phyloP scores from a whole-genome alignment of 2,113 vertebrate species.

The Ageneiosus marmoratus region DNA sequence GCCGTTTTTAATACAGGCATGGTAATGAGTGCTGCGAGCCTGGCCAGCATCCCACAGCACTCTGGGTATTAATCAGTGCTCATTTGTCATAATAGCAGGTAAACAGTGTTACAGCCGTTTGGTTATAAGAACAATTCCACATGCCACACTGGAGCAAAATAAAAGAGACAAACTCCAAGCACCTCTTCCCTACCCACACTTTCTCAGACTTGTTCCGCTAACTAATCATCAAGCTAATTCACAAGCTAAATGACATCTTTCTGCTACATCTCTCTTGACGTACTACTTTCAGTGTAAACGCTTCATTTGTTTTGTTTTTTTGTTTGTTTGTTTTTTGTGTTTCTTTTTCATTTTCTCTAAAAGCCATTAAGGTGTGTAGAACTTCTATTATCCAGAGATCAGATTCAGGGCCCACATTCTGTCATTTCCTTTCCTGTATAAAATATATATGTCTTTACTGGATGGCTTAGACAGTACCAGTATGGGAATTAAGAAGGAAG shows the following conservation, averaged over 20 bases:
- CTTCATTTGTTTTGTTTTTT: neutral
- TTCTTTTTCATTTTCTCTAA: neutral
- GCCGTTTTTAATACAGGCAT: conserved; percentile 61
- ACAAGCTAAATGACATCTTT: neutral
- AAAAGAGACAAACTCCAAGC: conserved; percentile 12
- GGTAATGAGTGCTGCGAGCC: conserved; percentile 66
- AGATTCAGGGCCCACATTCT: neutral
- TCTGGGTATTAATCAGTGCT: conserved; percentile 71
- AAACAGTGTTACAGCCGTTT: conserved; percentile 57
- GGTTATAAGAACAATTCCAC: conserved; percentile 37
- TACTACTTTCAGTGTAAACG: neutral
- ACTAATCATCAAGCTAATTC: conserved; percentile 13
- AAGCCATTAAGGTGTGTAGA: neutral
- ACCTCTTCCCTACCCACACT: neutral
- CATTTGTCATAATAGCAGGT: conserved; percentile 72
- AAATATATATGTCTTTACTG: too few relatives aligned
- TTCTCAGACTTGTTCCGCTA: conserved; percentile 5
- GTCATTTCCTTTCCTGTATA: neutral
- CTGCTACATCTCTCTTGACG: neutral
- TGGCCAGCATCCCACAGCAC: conserved; percentile 57
- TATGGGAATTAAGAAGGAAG: neutral
- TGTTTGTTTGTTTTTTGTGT: neutral
- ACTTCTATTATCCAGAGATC: conserved; percentile 6
- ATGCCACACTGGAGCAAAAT: conserved; percentile 13
- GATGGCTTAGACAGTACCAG: neutral